phyloP scores from a whole-genome alignment of 1,140 invertebrate species.

The Conus ventricosus region DNA sequence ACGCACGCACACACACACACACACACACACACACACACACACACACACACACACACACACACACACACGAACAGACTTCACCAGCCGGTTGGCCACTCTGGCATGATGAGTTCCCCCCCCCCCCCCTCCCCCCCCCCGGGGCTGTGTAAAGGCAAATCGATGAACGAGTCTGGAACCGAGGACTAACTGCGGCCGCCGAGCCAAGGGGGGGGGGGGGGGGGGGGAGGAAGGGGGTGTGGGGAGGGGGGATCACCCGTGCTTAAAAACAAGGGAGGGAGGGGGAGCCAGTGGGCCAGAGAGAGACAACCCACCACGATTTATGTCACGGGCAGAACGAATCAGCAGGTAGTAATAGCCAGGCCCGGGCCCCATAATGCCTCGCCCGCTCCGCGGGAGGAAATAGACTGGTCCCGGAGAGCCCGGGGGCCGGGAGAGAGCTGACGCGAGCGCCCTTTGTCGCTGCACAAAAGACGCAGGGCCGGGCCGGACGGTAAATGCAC shows the following conservation, averaged over 20 bases:
- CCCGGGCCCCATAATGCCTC: background rate
- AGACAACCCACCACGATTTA: conserved; percentile 35
- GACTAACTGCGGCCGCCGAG: background rate
- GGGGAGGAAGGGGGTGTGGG: background rate
- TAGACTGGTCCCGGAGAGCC: conserved; percentile 1
- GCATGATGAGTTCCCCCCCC: background rate
- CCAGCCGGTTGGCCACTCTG: no score
- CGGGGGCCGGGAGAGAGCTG: background rate
- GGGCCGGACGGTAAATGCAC: conserved; percentile 15
- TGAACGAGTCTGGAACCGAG: background rate
- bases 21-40: no score
- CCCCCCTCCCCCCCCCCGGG: background rate
- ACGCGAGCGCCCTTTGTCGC: conserved; percentile 4
- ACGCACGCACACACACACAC: no score
- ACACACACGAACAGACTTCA: no score
- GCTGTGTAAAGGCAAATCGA: background rate
- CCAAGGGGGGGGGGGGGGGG: background rate
- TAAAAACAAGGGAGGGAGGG: background rate
- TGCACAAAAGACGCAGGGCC: conserved; percentile 6
- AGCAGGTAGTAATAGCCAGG: conserved; percentile 39
- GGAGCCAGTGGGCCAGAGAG: background rate
- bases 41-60: no score
- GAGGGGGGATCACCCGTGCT: no score
- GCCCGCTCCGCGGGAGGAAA: conserved; percentile 26
- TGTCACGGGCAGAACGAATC: conserved; percentile 26